Base-by-base conservation (phyloP, 2,113 vertebrate genomes). In the Nothoprocta pentlandii region DNA sequence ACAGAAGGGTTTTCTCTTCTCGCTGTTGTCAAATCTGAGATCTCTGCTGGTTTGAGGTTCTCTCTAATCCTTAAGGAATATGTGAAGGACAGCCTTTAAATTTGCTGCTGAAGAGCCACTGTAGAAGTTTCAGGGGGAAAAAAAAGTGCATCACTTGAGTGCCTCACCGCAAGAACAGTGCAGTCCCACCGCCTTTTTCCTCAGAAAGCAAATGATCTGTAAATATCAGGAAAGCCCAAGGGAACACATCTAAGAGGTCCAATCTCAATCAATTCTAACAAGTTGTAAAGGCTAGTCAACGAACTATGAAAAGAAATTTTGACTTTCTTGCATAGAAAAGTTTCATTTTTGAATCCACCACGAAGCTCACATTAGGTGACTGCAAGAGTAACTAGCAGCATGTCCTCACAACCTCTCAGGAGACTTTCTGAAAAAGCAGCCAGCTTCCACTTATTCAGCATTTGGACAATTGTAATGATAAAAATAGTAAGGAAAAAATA, bases 71-170 rank as follows among this genome's bases (percentile, higher is more conserved):
- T 67, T 56, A 89, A 77, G 67, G 66, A 87, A 54, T 12, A 34
- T 5, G 13, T 89, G 92, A 96, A 96, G 91, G 94, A 87, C 85
- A 89, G 51, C 25, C 77, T 86, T 32, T 39, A 64, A n/a, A 78
- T 86, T 61, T 85, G 66, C 49, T 80, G 0, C 32, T 61, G 76
- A 61, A 28, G 39, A 93, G n/a, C 8, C 62, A 80, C 30, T 51
- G 70, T 62, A 79, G 53, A 76, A 68, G 67, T 66, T 36, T 23
- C 4, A 28, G 8, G 9, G 9, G 28, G 15, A 54, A 16, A 39
- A 63, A 71, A 51, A 16, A 1, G 1, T 64, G 30, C 17, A 19
- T 53, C 36, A 51, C 15, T 10, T 63, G 67, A 63, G 59, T n/a
- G 34, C 53, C 49, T 91, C 81, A 6, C 47, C 67, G 54, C 17